Percentiles rank a stretch among this genome's conserved stretches.
Evolutionary conservation across 2,888 invertebrate species (phyloP).

Genomic region (Drosophila eohydei): DNA sequence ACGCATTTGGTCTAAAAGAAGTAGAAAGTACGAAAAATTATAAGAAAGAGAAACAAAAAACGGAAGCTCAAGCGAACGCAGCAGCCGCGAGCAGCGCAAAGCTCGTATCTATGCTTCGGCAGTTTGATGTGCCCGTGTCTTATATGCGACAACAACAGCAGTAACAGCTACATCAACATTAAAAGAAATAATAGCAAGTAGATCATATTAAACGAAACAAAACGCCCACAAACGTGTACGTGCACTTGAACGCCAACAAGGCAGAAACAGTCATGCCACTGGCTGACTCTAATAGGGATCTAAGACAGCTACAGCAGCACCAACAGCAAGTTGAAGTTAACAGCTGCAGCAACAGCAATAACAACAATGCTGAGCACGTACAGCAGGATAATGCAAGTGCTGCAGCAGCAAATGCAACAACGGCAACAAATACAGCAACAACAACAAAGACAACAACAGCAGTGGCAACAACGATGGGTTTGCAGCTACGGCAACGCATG

Average conservation of each 20-base stretch:
- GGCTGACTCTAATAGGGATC: conserved; percentile 84
- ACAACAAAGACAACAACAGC: conserved; percentile 23
- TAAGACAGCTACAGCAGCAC: conserved; percentile 63
- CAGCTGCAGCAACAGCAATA: conserved; percentile 49
- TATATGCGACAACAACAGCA: conserved; percentile 12
- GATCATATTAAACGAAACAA: conserved; percentile 26
- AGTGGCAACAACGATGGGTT: conserved; percentile 51
- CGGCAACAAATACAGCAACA: conserved; percentile 20
- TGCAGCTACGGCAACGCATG: conserved; percentile 76
- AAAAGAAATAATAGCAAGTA: conserved; percentile 26
- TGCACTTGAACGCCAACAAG: conserved; percentile 48
- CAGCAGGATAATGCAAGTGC: conserved; percentile 52
- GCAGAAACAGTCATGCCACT: conserved; percentile 80
- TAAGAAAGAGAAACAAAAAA: conserved; percentile 36
- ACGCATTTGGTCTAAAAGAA: conserved; percentile 33
- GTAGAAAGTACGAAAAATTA: conserved; percentile 20
- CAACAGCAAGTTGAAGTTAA: conserved; percentile 64
- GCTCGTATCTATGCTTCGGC: conserved; percentile 30
- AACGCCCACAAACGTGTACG: conserved; percentile 56
- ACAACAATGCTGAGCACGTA: conserved; percentile 45
- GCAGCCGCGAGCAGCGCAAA: conserved; percentile 35
- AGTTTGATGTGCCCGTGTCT: conserved; percentile 24
- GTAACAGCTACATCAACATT: conserved; percentile 20
- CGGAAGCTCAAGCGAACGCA: conserved; percentile 40
- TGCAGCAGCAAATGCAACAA: conserved; percentile 29